Percentiles rank a stretch among this genome's conserved stretches.
These are phyloP conservation scores for Erebia palarica DNA, from an alignment of 2,888 invertebrate species.

Conservation along the genomic window DNA sequence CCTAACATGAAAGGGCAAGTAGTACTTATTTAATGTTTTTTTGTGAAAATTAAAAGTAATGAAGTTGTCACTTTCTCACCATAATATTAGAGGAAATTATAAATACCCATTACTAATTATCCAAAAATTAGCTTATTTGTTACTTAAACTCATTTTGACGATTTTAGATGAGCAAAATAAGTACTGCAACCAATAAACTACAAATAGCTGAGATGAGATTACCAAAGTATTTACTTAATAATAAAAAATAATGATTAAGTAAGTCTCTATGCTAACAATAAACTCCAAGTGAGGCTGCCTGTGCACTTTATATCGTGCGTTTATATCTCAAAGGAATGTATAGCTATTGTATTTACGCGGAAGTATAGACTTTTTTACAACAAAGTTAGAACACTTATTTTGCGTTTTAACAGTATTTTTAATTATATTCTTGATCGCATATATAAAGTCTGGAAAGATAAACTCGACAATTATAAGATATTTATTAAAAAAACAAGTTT, in stretches of 20 bases:
- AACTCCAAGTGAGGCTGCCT: not conserved
- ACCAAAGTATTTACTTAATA: not conserved
- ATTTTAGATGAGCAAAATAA: too few species aligned
- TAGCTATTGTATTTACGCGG: conserved; percentile 43
- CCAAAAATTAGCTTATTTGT: too few species aligned
- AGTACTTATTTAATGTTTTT: too few species aligned
- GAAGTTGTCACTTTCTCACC: too few species aligned
- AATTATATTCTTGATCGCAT: not conserved
- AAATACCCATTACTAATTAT: too few species aligned
- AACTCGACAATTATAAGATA: conserved; percentile 66
- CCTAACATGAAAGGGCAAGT: not conserved
- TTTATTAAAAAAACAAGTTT: conserved; percentile 60
- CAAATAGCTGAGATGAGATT: not conserved
- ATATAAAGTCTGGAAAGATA: conserved; percentile 2
- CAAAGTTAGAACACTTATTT: not conserved
- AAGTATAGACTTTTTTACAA: conserved; percentile 44
- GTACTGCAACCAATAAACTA: too few species aligned
- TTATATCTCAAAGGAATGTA: conserved; percentile 23
- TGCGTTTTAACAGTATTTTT: not conserved
- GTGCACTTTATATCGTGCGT: conserved; percentile 3
- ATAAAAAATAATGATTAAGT: not conserved
- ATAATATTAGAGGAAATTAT: too few species aligned
- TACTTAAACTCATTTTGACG: too few species aligned
- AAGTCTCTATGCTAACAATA: not conserved
- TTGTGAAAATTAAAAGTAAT: too few species aligned